phyloP scores from a whole-genome alignment of 35 echinoderm and acorn worm genomes.

The Acanthaster planci region DNA sequence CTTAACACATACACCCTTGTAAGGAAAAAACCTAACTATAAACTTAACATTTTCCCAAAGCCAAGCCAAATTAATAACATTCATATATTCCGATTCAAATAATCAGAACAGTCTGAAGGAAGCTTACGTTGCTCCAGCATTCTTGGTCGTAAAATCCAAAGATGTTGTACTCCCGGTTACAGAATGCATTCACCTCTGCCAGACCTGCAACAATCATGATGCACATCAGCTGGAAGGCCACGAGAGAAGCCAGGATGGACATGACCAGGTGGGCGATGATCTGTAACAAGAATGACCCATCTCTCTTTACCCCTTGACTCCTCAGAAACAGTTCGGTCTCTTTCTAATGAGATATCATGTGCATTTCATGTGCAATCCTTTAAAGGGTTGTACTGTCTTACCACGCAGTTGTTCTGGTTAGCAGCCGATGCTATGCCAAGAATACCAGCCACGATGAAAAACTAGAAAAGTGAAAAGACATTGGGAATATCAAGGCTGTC shows the following conservation, averaged over 20 bases:
- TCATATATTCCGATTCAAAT: no score
- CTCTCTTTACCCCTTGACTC: no score
- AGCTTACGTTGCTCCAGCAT: background rate
- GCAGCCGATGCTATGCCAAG: constrained; percentile 1
- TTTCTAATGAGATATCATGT: no score
- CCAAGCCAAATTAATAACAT: no score
- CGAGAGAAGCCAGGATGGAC: constrained; percentile 8
- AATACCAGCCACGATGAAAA: constrained; percentile 15
- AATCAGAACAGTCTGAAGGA: background rate
- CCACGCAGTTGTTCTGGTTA: constrained; percentile 4
- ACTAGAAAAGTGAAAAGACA: background rate
- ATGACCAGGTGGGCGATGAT: constrained; percentile 11
- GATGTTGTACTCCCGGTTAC: background rate
- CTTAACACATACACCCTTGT: no score
- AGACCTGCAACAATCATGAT: background rate
- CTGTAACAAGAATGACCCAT: background rate
- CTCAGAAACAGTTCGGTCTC: no score
- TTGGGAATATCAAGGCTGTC: background rate
- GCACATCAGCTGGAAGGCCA: constrained; percentile 4
- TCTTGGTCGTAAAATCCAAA: background rate
- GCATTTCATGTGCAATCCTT: no score
- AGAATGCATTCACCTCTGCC: background rate
- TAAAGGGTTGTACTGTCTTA: no score
- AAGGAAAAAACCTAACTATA: no score
- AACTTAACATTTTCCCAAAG: no score